A percentile compares a stretch with the other conserved stretches of the same genome.
phyloP scores from a whole-genome alignment of 37 sponge, comb jelly and placozoan genomes.

The Crambe crambe region DNA sequence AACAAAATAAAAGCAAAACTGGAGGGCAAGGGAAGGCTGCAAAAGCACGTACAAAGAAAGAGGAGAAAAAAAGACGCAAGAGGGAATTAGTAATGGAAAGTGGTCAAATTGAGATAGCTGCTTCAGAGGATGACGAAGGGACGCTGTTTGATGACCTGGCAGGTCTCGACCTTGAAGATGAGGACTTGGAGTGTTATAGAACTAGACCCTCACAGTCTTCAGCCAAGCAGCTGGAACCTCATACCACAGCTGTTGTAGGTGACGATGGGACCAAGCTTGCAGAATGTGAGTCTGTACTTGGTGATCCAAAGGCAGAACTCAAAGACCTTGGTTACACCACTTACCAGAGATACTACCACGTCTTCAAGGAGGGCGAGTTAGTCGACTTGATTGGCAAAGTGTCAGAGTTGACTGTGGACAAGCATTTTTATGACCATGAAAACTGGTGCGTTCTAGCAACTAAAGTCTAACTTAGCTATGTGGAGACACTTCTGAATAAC shows the following conservation, averaged over 20 bases:
- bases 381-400: constrained; percentile 33
- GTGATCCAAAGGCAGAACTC: not conserved
- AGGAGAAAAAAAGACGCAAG: not conserved
- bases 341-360: constrained; percentile 94
- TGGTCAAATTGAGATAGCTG: not conserved
- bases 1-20: too few species aligned
- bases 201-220: not conserved
- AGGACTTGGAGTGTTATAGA: not conserved
- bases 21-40: not conserved
- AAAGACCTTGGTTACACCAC: constrained; percentile 38
- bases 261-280: not conserved
- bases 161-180: not conserved
- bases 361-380: constrained; percentile 89
- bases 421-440: constrained; percentile 93
- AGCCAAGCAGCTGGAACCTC: too few species aligned
- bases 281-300: not conserved
- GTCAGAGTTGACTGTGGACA: constrained; percentile 35
- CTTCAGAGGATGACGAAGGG: not conserved
- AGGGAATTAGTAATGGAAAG: not conserved
- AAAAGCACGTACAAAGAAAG: constrained; percentile 1
- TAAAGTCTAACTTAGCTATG: not conserved
- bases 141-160: not conserved
- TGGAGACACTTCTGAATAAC: too few species aligned
- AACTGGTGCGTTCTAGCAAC: constrained; percentile 93
- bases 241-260: not conserved